A percentile compares a stretch with the other conserved stretches of the same genome.
Conservation (phyloP, 2,113 vertebrate genomes). For the Struthidea cinerea region DNA sequence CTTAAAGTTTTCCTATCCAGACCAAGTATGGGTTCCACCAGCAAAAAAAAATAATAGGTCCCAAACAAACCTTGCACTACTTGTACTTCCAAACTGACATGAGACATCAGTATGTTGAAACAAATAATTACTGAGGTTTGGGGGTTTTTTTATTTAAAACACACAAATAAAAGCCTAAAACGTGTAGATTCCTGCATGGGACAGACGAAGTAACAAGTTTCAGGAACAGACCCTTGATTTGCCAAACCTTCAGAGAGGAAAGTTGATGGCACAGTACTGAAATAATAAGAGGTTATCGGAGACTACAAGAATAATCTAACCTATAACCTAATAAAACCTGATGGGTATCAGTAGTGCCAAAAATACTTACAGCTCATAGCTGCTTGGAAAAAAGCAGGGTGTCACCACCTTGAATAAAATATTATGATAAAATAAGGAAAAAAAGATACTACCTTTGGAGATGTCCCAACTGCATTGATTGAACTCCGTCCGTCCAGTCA, state of each 20-base stretch:
- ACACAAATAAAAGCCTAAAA: neutral
- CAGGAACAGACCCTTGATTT: neutral
- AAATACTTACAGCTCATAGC: slow-evolving; percentile 20
- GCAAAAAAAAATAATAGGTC: neutral
- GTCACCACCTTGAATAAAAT: slow-evolving; percentile 50
- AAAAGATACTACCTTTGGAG: neutral
- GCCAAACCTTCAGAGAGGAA: neutral
- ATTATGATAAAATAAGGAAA: neutral
- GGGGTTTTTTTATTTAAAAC: neutral
- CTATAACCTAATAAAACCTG: neutral
- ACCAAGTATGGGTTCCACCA: neutral
- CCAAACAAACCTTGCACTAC: neutral
- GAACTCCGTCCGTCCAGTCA: neutral
- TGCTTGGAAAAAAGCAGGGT: slow-evolving; percentile 23
- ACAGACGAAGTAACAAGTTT: neutral
- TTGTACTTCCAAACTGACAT: neutral
- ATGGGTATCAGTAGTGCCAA: neutral
- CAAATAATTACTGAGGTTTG: neutral
- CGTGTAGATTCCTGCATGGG: neutral
- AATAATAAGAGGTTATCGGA: neutral
- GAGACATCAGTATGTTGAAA: neutral
- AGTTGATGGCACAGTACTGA: neutral
- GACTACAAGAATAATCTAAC: neutral
- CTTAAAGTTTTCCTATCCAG: neutral
- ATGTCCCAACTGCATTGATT: accelerated